phyloP scores from a whole-genome alignment of 1,140 invertebrate genomes.

The Temnothorax curvispinosus region DNA sequence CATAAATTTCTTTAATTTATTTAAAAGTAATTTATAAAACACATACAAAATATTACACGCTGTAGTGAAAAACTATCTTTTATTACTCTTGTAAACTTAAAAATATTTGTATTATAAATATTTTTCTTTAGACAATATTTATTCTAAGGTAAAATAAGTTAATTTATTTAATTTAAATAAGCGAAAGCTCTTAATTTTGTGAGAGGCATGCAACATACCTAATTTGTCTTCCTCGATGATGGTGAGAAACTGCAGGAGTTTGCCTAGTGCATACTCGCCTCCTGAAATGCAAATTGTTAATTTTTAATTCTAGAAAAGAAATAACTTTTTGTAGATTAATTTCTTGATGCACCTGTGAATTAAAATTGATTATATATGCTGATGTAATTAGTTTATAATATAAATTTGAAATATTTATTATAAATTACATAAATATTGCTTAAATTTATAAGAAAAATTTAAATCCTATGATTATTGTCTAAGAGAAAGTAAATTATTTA shows the following conservation, averaged over 20 bases:
- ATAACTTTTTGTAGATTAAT: background rate
- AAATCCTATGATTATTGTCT: background rate
- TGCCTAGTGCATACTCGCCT: conserved; percentile 79
- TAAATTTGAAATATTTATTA: conserved; percentile 4
- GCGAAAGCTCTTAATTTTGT: background rate
- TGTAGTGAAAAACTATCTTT: background rate
- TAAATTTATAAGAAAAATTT: background rate
- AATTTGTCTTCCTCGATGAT: conserved; percentile 75
- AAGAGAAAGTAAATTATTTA: background rate
- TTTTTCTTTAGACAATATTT: background rate
- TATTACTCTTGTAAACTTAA: background rate
- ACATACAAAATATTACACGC: no score
- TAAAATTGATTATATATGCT: background rate
- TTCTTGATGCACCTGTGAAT: background rate
- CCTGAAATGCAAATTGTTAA: conserved; percentile 68
- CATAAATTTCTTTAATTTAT: conserved; percentile 12
- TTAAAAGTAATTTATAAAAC: conserved; percentile 13
- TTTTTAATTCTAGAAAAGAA: background rate
- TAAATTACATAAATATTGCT: background rate
- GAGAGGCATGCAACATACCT: conserved; percentile 76
- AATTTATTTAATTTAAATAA: background rate
- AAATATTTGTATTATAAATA: background rate
- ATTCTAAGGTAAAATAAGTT: background rate
- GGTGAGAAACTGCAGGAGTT: conserved; percentile 68
- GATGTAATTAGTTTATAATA: background rate